Evolutionary conservation across 2,888 invertebrate species (phyloP), one percentile per base, ranked within the genome.

Genomic region (Cerastoderma edule): DNA sequence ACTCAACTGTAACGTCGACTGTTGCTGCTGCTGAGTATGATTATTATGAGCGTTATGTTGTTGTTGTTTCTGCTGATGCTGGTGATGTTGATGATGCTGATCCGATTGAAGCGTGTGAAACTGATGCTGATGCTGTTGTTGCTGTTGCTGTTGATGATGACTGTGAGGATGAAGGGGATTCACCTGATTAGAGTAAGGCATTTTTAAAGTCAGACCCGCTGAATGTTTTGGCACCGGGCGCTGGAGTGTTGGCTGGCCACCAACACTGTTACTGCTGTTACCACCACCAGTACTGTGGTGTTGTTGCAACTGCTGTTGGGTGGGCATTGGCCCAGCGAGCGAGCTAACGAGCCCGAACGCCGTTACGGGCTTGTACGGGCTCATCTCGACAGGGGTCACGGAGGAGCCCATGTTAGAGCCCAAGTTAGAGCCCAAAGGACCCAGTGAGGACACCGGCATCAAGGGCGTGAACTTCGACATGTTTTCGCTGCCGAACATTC

Each of bases 251-350:
- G n/a, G n/a, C n/a, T n/a, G n/a, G n/a, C n/a, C n/a, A n/a, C n/a
- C n/a, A n/a, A n/a, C n/a, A n/a, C n/a, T n/a, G n/a, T n/a, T n/a
- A n/a, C n/a, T n/a, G n/a, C n/a, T n/a, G n/a, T n/a, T n/a, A n/a
- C n/a, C n/a, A n/a, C n/a, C n/a, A n/a, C n/a, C n/a, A n/a, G n/a
- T n/a, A n/a, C n/a, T n/a, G n/a, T n/a, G n/a, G n/a, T n/a, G n/a
- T n/a, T n/a, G n/a, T n/a, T n/a, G n/a, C n/a, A n/a, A n/a, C n/a
- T n/a, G n/a, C n/a, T n/a, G n/a, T n/a, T n/a, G n/a, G n/a, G n/a
- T n/a, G n/a, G n/a, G 53, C 72, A 73, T 69, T 8, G 77, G 77
- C 66, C 73, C 72, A 3, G 72, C 69, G n/a, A 72, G 66, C 0
- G 77, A 72, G 48, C 77, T 72, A 13, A 72, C 65, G 10, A 72